phyloP scores from a whole-genome alignment of 1,140 invertebrate species.

The Bombus superbus region DNA sequence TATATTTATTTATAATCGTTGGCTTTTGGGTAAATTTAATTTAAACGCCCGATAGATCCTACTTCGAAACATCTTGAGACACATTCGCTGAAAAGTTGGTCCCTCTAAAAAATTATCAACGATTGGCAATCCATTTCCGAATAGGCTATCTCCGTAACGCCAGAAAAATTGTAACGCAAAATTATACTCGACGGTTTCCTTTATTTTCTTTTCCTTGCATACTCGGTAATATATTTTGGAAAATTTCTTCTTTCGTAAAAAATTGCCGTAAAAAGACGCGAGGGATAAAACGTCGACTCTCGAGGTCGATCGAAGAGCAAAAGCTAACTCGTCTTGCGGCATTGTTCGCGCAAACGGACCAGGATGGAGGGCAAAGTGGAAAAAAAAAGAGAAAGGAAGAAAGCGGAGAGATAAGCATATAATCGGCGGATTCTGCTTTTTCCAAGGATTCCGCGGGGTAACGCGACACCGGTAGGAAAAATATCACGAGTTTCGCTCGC shows the following conservation, averaged over 20 bases:
- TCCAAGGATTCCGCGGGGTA: constrained; percentile 30
- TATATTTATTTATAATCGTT: too few relatives aligned
- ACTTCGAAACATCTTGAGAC: too few relatives aligned
- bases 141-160: too few relatives aligned
- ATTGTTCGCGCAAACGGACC: neutral
- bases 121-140: too few relatives aligned
- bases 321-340: neutral
- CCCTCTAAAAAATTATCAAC: too few relatives aligned
- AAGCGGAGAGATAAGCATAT: neutral
- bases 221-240: too few relatives aligned
- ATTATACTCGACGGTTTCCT: too few relatives aligned
- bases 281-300: neutral
- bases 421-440: constrained; percentile 8
- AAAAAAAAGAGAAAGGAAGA: neutral
- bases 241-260: too few relatives aligned
- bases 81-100: too few relatives aligned
- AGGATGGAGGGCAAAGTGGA: neutral
- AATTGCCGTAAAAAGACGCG: neutral
- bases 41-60: too few relatives aligned
- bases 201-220: accelerated
- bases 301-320: neutral
- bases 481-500: constrained; percentile 25
- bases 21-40: too few relatives aligned
- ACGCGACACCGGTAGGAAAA: constrained; percentile 41
- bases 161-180: too few relatives aligned